Conservation (phyloP, 2,888 invertebrate species). For the Myathropa florea region DNA sequence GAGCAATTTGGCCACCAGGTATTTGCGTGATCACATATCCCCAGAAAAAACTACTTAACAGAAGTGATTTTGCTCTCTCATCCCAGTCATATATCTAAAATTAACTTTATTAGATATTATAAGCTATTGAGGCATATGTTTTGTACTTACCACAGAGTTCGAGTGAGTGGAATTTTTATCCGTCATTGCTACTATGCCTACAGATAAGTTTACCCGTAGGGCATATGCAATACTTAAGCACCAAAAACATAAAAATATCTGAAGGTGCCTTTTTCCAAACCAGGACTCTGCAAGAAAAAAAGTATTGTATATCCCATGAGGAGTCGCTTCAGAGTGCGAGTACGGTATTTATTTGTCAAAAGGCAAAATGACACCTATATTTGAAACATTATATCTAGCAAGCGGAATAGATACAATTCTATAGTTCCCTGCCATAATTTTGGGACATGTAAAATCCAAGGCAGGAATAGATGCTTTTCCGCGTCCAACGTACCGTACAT, state of each 20-base stretch:
- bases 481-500: too few relatives aligned
- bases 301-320: not conserved
- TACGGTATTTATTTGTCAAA: too few relatives aligned
- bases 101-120: not conserved
- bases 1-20: conserved; percentile 87
- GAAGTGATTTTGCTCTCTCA: conserved; percentile 81
- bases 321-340: too few relatives aligned
- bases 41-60: conserved; percentile 86
- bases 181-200: conserved; percentile 89
- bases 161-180: conserved; percentile 80
- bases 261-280: conserved; percentile 85
- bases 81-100: conserved; percentile 84
- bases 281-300: conserved; percentile 78
- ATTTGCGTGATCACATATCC: conserved; percentile 85
- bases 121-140: not conserved
- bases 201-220: conserved; percentile 86
- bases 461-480: too few relatives aligned
- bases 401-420: too few relatives aligned
- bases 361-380: too few relatives aligned
- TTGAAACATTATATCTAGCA: too few relatives aligned
- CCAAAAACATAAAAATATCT: conserved; percentile 84
- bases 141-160: conserved; percentile 79
- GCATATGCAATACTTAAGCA: conserved; percentile 85
- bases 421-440: too few relatives aligned
- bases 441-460: too few relatives aligned